A percentile compares a stretch with the other conserved stretches of the same genome.
These are phyloP conservation scores for Zaprionus tsacasi DNA, from an alignment of 1,140 invertebrate genomes.

Conservation along the genomic window DNA sequence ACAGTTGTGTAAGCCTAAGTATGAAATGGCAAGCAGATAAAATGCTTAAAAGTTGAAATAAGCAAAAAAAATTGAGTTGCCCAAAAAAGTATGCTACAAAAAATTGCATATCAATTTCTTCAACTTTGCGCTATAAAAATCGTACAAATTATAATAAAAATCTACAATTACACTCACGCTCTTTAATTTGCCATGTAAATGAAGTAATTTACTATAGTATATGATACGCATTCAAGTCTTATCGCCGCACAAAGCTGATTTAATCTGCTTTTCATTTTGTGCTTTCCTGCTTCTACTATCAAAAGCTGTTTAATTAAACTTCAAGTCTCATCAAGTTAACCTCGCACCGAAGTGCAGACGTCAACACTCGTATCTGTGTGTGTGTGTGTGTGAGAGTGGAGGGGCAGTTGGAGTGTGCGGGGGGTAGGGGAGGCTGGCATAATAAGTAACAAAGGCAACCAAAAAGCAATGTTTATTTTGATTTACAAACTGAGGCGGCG, in stretches of 20 bases:
- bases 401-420: conserved; percentile 5
- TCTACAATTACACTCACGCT: background rate
- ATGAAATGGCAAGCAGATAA: background rate
- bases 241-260: background rate
- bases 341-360: conserved; percentile 1
- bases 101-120: background rate
- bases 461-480: conserved; percentile 76
- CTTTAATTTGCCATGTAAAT: background rate
- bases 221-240: background rate
- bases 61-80: background rate
- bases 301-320: conserved; percentile 8
- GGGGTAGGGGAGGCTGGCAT: conserved; percentile 25
- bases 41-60: background rate
- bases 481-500: conserved; percentile 58
- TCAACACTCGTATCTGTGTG: conserved; percentile 4
- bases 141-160: background rate
- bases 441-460: conserved; percentile 69
- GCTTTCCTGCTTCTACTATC: background rate
- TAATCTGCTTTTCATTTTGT: background rate
- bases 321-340: background rate
- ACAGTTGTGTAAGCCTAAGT: background rate
- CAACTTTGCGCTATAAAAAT: background rate
- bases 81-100: background rate
- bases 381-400: conserved; percentile 23
- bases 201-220: background rate